Conservation (phyloP, 2,888 invertebrate species). For the Drosophila multiciliata region DNA sequence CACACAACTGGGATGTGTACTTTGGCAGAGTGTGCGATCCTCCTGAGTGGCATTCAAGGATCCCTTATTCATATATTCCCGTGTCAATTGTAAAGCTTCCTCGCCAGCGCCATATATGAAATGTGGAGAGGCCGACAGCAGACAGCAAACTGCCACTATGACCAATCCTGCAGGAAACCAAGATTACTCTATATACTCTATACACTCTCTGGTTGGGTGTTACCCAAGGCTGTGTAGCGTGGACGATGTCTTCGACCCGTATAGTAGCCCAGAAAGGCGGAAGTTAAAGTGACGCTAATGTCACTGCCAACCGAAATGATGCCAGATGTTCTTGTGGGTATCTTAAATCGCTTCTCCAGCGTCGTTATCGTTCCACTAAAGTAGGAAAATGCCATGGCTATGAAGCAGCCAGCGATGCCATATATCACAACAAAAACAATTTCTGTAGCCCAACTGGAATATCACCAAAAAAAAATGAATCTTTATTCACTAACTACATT, state of each 20-base stretch:
- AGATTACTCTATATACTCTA: neutral
- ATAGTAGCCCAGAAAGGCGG: slow-evolving; percentile 88
- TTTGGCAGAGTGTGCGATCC: slow-evolving; percentile 36
- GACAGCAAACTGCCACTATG: slow-evolving; percentile 87
- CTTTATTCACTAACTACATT: neutral
- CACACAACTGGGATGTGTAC: slow-evolving; percentile 25
- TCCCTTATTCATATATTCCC: slow-evolving; percentile 86
- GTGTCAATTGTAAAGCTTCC: slow-evolving; percentile 87
- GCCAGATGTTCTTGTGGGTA: slow-evolving; percentile 89
- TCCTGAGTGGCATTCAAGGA: slow-evolving; percentile 67
- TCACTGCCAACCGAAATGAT: slow-evolving; percentile 90
- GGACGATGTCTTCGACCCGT: slow-evolving; percentile 90
- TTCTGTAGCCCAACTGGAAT: slow-evolving; percentile 83
- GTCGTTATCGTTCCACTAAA: slow-evolving; percentile 90
- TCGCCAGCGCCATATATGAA: slow-evolving; percentile 89
- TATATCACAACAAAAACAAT: slow-evolving; percentile 86
- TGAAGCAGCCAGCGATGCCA: slow-evolving; percentile 88
- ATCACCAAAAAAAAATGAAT: too few relatives aligned
- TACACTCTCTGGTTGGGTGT: neutral
- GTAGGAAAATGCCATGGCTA: slow-evolving; percentile 89
- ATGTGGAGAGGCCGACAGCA: slow-evolving; percentile 88
- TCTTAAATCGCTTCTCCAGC: slow-evolving; percentile 89
- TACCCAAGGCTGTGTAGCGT: slow-evolving; percentile 88
- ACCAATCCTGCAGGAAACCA: slow-evolving; percentile 84
- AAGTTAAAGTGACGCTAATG: slow-evolving; percentile 88